Evolutionary conservation across 2,888 invertebrate genomes (phyloP).

Genomic region (Loripinus fragilis): DNA sequence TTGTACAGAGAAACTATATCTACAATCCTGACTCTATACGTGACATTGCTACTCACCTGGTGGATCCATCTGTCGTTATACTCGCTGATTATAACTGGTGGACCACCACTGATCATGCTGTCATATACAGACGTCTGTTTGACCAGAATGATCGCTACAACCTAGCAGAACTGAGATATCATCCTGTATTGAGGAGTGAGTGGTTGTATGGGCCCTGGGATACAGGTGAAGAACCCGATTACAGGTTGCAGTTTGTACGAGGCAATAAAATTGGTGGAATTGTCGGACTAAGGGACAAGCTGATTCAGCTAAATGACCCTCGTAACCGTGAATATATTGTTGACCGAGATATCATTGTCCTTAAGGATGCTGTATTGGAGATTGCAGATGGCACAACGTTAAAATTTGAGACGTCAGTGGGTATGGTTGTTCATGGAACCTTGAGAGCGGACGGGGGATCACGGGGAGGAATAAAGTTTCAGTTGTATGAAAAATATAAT

Average conservation of each 20-base stretch:
- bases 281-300: conserved; percentile 63
- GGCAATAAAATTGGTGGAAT: conserved; percentile 78
- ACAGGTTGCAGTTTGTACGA: conserved; percentile 86
- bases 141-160: conserved; percentile 88
- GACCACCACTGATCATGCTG: conserved; percentile 84
- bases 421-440: conserved; percentile 97
- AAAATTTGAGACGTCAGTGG: conserved; percentile 92
- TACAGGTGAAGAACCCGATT: conserved; percentile 91
- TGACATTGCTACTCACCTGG: conserved; percentile 97
- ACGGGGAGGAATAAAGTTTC: conserved; percentile 55
- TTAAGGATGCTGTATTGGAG: conserved; percentile 95
- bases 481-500: conserved; percentile 64
- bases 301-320: conserved; percentile 48
- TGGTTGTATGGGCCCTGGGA: conserved; percentile 94
- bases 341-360: conserved; percentile 95
- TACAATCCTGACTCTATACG: conserved; percentile 93
- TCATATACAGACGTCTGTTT: conserved; percentile 77
- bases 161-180: conserved; percentile 94
- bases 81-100: conserved; percentile 98
- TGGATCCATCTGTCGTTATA: conserved; percentile 96
- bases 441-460: conserved; percentile 86
- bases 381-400: conserved; percentile 95
- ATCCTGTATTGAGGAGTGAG: conserved; percentile 94
- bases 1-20: conserved; percentile 94
- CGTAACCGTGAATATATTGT: conserved; percentile 88